Conservation (phyloP, 2,113 vertebrate genomes). For the Isichthys henryi region DNA sequence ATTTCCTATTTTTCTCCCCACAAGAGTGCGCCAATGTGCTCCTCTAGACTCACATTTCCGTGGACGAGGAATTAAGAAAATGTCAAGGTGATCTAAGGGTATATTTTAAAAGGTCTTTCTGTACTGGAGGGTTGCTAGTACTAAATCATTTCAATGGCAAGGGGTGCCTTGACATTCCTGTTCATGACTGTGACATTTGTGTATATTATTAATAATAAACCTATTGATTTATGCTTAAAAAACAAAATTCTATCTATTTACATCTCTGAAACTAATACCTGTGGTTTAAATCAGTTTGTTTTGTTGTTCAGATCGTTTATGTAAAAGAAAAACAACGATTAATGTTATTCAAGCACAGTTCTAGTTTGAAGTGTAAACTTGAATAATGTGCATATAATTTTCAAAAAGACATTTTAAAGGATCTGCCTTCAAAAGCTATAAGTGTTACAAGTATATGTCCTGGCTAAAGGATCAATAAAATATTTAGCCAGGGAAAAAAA, state of each 20-base stretch:
- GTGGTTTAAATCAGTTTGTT: neutral
- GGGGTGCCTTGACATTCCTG: neutral
- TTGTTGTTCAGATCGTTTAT: neutral
- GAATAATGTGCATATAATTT: neutral
- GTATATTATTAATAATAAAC: neutral
- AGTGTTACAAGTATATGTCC: neutral
- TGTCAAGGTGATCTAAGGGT: neutral
- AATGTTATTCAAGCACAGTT: neutral
- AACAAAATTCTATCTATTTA: neutral
- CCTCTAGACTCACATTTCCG: neutral
- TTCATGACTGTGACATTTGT: neutral
- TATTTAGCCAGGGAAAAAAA: neutral
- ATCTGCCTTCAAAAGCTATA: neutral
- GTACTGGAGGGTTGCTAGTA: neutral
- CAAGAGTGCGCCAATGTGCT: neutral
- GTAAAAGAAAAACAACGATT: neutral
- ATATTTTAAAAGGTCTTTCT: neutral
- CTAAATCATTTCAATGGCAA: neutral
- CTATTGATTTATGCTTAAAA: neutral
- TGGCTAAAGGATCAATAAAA: neutral
- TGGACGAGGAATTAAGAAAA: neutral
- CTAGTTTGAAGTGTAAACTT: neutral
- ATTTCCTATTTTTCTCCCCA: neutral
- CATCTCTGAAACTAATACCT: neutral
- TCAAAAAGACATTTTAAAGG: neutral